phyloP scores from a whole-genome alignment of 2,888 invertebrate species.

The Drosophila meridiana region DNA sequence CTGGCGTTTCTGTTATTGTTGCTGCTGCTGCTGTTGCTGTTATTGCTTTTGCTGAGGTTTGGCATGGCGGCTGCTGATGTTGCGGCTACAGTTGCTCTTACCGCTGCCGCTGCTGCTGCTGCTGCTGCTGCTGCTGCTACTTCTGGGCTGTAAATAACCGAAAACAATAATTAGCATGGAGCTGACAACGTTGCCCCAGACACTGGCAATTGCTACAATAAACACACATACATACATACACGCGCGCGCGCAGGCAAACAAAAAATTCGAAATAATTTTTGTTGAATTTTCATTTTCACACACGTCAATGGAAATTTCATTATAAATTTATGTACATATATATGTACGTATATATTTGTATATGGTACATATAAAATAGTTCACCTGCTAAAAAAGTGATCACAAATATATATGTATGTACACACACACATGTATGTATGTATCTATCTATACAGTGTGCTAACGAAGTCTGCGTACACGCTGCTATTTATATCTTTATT shows the following conservation, averaged over 20 bases:
- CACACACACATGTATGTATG: neutral
- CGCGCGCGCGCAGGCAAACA: slow-evolving; percentile 7
- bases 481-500: slow-evolving; percentile 55
- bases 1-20: slow-evolving; percentile 19
- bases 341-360: slow-evolving; percentile 12
- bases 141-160: slow-evolving; percentile 32
- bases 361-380: slow-evolving; percentile 39
- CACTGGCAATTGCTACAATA: slow-evolving; percentile 64
- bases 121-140: slow-evolving; percentile 22
- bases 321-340: slow-evolving; percentile 29
- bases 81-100: slow-evolving; percentile 8
- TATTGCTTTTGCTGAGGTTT: slow-evolving; percentile 15
- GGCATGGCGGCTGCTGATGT: slow-evolving; percentile 53
- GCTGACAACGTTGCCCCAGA: slow-evolving; percentile 53
- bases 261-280: slow-evolving; percentile 44
- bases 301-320: slow-evolving; percentile 57
- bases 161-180: slow-evolving; percentile 60
- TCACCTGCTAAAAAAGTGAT: slow-evolving; percentile 54
- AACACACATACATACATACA: slow-evolving; percentile 30
- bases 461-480: slow-evolving; percentile 41
- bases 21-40: slow-evolving; percentile 13
- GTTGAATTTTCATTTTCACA: slow-evolving; percentile 68
- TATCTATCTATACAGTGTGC: slow-evolving; percentile 28
- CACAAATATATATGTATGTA: slow-evolving; percentile 14
- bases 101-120: slow-evolving; percentile 15